Conservation (phyloP, 2,888 invertebrate genomes). For the Eupithecia insigniata region DNA sequence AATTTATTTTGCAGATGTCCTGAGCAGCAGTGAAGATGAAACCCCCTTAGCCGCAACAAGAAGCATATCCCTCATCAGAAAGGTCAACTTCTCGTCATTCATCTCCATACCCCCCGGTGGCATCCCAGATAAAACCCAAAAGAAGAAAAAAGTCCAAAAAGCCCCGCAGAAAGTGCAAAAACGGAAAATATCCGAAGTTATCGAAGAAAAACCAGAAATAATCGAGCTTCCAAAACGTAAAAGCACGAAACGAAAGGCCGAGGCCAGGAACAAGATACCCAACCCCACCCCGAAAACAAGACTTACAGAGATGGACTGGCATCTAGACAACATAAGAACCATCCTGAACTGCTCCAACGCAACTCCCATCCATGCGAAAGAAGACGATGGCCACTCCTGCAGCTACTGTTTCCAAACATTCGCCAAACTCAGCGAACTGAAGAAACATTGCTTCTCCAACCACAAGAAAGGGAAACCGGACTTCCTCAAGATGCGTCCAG, state of each 20-base stretch:
- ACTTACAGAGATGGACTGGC: constrained; percentile 64
- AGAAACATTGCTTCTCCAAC: constrained; percentile 55
- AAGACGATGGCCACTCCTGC: constrained; percentile 61
- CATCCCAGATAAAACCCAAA: constrained; percentile 25
- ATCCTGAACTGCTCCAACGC: constrained; percentile 66
- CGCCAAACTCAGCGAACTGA: constrained; percentile 58
- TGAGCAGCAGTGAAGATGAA: constrained; percentile 44
- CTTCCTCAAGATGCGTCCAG: constrained; percentile 52
- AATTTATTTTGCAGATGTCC: constrained; percentile 24
- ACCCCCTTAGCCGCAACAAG: constrained; percentile 37
- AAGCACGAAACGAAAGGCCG: constrained; percentile 24
- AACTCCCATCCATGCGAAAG: constrained; percentile 62
- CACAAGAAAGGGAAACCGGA: constrained; percentile 50
- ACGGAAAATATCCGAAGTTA: constrained; percentile 32
- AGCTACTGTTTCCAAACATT: constrained; percentile 68
- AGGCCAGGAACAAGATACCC: constrained; percentile 24
- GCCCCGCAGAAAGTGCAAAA: constrained; percentile 40
- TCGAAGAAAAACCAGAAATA: constrained; percentile 27
- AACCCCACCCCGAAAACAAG: constrained; percentile 45
- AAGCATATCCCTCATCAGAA: constrained; percentile 53
- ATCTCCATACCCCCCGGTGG: constrained; percentile 57
- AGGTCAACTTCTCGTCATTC: constrained; percentile 58
- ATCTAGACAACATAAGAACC: constrained; percentile 64
- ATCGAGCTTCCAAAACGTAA: constrained; percentile 25
- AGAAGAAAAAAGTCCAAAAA: constrained; percentile 31